A percentile compares a stretch with the other conserved stretches of the same genome.
Evolutionary conservation across 1,140 invertebrate species (phyloP).

Genomic region (Drosophila bifasciata): DNA sequence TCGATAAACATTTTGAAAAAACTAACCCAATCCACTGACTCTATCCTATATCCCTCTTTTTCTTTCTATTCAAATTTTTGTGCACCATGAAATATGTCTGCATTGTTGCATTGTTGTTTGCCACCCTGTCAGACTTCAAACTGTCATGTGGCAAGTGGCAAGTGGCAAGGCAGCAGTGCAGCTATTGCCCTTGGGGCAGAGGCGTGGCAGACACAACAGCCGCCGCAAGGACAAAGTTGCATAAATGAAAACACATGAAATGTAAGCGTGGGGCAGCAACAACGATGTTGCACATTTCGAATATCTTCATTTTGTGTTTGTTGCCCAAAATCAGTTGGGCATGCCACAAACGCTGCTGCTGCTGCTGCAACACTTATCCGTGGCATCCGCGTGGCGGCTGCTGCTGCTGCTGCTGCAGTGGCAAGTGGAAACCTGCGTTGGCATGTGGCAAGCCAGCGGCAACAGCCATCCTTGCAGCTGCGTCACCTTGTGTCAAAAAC

Average conservation of each 20-base stretch:
- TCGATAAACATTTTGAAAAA: too few species aligned
- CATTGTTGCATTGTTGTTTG: conserved; percentile 31
- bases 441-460: conserved; percentile 37
- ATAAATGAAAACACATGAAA: neutral
- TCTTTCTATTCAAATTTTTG: too few species aligned
- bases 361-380: conserved; percentile 33
- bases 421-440: conserved; percentile 23
- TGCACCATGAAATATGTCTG: conserved; percentile 5
- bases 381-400: conserved; percentile 24
- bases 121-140: conserved; percentile 24
- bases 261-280: neutral
- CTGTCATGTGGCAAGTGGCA: neutral
- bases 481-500: conserved; percentile 69
- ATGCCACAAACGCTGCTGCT: conserved; percentile 21
- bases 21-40: too few species aligned
- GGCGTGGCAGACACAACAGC: neutral
- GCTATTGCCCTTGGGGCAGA: conserved; percentile 14
- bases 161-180: neutral
- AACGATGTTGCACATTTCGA: conserved; percentile 12
- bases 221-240: conserved; percentile 49
- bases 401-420: conserved; percentile 6
- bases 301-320: conserved; percentile 65
- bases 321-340: conserved; percentile 64
- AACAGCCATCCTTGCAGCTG: conserved; percentile 24
- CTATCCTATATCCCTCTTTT: too few species aligned